phyloP scores from a whole-genome alignment of 2,113 vertebrate genomes.

The Anolis sagrei region DNA sequence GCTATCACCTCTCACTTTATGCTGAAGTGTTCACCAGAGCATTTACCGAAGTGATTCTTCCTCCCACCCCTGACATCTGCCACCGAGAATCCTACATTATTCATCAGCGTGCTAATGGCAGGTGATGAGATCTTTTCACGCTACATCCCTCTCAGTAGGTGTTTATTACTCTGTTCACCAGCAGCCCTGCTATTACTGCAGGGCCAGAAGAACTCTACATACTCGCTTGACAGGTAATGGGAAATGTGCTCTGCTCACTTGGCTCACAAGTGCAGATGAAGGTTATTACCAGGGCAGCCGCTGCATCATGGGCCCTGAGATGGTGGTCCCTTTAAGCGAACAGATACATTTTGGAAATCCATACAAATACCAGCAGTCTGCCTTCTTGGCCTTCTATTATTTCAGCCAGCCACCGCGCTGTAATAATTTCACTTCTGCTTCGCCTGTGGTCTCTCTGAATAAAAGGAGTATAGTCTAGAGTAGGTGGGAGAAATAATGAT shows the following conservation, averaged over 20 bases:
- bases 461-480: conserved; percentile 51
- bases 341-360: conserved; percentile 85
- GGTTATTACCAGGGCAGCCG: conserved; percentile 81
- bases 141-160: conserved; percentile 86
- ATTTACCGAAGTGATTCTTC: conserved; percentile 80
- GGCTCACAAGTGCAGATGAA: conserved; percentile 85
- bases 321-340: conserved; percentile 82
- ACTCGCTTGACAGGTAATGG: conserved; percentile 85
- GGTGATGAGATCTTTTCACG: conserved; percentile 89
- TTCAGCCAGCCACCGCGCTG: conserved; percentile 79
- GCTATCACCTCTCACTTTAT: conserved; percentile 81
- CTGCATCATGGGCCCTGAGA: conserved; percentile 72
- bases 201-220: conserved; percentile 84
- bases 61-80: conserved; percentile 86
- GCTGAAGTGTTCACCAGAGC: conserved; percentile 83
- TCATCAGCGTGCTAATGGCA: conserved; percentile 87
- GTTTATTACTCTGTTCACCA: conserved; percentile 88
- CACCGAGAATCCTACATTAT: conserved; percentile 86
- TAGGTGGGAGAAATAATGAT: conserved; percentile 39
- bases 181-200: conserved; percentile 83
- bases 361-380: conserved; percentile 80
- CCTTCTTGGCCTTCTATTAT: conserved; percentile 82
- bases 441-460: conserved; percentile 82
- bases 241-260: conserved; percentile 82
- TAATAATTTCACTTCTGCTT: conserved; percentile 78